Evolutionary conservation across 2,113 vertebrate genomes (phyloP).

Genomic region (Pluvianellus socialis): DNA sequence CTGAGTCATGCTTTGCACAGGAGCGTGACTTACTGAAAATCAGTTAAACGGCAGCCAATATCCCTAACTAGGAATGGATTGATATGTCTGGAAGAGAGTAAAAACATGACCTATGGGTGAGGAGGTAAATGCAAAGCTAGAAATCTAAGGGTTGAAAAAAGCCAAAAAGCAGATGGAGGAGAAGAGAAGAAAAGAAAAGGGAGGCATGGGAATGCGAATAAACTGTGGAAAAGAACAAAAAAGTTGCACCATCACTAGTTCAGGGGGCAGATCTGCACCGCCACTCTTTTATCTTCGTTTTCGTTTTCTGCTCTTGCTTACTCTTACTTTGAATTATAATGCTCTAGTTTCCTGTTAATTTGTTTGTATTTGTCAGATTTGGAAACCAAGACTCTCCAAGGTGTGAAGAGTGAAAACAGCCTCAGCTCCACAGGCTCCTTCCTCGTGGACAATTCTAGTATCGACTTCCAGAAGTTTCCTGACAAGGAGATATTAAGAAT

Average conservation of each 20-base stretch:
- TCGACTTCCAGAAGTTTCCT: slow-evolving; percentile 91
- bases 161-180: neutral
- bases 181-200: neutral
- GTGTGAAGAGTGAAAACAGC: slow-evolving; percentile 83
- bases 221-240: neutral
- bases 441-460: slow-evolving; percentile 88
- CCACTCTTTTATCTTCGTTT: neutral
- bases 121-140: neutral
- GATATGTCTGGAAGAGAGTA: neutral
- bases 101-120: neutral
- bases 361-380: slow-evolving; percentile 78
- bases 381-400: slow-evolving; percentile 93
- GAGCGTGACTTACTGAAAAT: neutral
- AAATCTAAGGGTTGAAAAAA: neutral
- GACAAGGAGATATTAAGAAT: slow-evolving; percentile 93
- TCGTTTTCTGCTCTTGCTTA: neutral
- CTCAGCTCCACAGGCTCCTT: slow-evolving; percentile 83
- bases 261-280: neutral
- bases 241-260: neutral
- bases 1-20: neutral
- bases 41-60: neutral
- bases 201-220: neutral
- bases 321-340: neutral
- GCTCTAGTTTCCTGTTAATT: neutral
- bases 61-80: neutral